Evolutionary conservation across 2,888 invertebrate genomes (phyloP), one percentile per base, ranked within the genome.

Genomic region (Aleiodes testaceus): DNA sequence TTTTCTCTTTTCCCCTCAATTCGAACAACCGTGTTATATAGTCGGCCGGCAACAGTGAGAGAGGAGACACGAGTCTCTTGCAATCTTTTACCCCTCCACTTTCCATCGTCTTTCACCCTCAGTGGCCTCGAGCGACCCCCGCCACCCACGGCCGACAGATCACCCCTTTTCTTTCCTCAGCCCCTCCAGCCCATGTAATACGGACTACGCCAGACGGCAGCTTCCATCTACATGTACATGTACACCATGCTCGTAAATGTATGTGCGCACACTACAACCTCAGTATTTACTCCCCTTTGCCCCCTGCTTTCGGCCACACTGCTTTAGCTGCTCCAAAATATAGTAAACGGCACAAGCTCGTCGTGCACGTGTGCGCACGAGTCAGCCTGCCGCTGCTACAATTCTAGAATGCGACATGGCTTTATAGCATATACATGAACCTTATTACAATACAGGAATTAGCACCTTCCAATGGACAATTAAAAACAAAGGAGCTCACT

Each of bases 81-180:
- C 53, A 45, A 26, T 22, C 59, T 45, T 55, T 61, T 44, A 61
- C 55, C 18, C 42, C 64, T 47, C 44, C 49, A 59, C 65, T 42
- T 52, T 14, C 20, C 26, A 16, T 45, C 16, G 16, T 7, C 14
- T 55, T 30, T 12, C 30, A 47, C 68, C 70, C 70, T 67, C 50
- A 64, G 22, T 63, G 69, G 44, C 69, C 72, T 66, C 72, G 66
- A 61, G 66, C 67, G 70, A 71, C 74, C 74, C 72, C 74, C 72
- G 66, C 75, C 72, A 44, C 72, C 73, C 78, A 79, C 79, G 69
- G 72, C 70, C 77, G 73, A 74, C 76, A 72, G 77, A 77, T 78
- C 80, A 75, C 77, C 72, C 73, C 78, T 77, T 75, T 75, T 72
- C 63, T 64, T 71, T 47, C 26, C 64, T 1, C 20, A 42, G 12